Evolutionary conservation across 2,888 invertebrate genomes (phyloP).

Genomic region (Calameuta filiformis): DNA sequence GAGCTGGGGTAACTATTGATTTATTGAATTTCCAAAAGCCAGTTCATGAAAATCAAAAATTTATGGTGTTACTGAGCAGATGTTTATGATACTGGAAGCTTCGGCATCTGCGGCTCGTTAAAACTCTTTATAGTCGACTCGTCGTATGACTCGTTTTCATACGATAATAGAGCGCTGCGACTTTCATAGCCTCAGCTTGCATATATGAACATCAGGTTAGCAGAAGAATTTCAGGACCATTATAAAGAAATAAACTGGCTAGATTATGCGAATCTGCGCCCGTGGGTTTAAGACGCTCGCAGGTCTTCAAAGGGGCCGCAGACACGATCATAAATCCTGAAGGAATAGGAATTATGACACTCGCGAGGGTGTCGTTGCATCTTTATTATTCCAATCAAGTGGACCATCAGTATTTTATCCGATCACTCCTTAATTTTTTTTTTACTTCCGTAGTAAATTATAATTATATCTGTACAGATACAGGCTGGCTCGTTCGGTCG

Average conservation of each 20-base stretch:
- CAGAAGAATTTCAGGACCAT: background rate
- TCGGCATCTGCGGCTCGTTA: background rate
- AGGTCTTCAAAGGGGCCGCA: background rate
- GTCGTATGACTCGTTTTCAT: background rate
- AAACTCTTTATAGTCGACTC: background rate
- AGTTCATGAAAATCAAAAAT: background rate
- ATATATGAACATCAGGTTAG: background rate
- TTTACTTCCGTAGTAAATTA: background rate
- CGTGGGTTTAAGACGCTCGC: background rate
- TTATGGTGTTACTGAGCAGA: background rate
- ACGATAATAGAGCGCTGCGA: background rate
- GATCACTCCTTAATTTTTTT: background rate
- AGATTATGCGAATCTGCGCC: background rate
- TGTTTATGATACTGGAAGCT: background rate
- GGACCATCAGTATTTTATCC: background rate
- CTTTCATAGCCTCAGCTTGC: background rate
- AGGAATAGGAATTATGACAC: conserved; percentile 2
- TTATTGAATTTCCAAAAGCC: background rate
- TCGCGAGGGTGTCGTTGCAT: background rate
- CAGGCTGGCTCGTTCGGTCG: background rate
- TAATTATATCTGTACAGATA: background rate
- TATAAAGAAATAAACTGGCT: background rate
- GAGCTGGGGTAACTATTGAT: background rate
- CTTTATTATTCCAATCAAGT: background rate
- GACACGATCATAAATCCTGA: background rate